These are phyloP conservation scores for Desmodus rotundus DNA, from an alignment of 2,113 vertebrate species.

Conservation along the genomic window DNA sequence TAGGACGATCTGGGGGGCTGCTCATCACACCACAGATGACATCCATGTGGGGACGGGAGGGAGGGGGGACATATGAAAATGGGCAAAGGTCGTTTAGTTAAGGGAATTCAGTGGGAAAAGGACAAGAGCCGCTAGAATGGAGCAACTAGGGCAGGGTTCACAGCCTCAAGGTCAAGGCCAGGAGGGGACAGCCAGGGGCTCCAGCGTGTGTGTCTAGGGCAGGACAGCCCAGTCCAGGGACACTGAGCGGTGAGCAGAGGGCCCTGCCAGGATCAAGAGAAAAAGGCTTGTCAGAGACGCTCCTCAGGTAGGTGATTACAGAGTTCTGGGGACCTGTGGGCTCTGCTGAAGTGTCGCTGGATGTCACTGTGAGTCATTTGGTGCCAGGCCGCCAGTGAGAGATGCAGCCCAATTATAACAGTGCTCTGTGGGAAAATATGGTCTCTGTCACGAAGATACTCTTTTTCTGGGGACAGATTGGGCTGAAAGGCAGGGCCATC, in stretches of 20 bases:
- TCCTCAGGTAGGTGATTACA: not conserved
- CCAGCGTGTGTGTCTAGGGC: not conserved
- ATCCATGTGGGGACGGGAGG: rapidly evolving
- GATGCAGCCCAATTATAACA: not conserved
- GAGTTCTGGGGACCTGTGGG: not conserved
- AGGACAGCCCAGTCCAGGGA: not conserved
- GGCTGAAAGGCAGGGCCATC: not conserved
- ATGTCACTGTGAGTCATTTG: not conserved
- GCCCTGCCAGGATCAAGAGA: not conserved
- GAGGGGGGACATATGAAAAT: not conserved
- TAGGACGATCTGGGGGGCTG: not conserved
- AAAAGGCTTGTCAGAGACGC: not conserved
- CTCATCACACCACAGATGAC: rapidly evolving
- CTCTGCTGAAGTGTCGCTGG: not conserved
- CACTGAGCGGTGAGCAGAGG: not conserved
- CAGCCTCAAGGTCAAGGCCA: not conserved
- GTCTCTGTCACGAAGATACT: not conserved
- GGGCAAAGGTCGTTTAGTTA: not conserved
- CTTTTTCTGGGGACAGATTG: not conserved
- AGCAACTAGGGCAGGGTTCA: not conserved
- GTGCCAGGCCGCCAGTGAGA: not conserved
- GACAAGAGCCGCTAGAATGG: not conserved
- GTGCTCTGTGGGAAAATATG: not conserved
- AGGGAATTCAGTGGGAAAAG: not conserved
- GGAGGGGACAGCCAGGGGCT: not conserved